These are phyloP conservation scores for Elysia chlorotica DNA, from an alignment of 1,140 invertebrate species.

Conservation along the genomic window DNA sequence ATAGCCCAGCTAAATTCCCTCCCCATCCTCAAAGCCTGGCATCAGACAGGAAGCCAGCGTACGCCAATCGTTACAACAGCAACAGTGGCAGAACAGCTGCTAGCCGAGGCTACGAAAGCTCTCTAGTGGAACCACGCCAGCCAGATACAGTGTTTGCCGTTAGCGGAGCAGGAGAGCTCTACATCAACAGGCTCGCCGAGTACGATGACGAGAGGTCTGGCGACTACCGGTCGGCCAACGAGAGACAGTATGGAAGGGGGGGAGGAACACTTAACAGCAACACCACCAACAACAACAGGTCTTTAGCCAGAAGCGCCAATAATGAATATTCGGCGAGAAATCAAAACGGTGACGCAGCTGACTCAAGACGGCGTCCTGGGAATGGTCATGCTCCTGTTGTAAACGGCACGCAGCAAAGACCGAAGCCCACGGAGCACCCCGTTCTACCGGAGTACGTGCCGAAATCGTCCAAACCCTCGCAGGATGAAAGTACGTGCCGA, in stretches of 20 bases:
- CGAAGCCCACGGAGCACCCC: constrained; percentile 6
- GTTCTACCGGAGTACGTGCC: constrained; percentile 8
- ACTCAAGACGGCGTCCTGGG: too few relatives aligned
- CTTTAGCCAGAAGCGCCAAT: background rate
- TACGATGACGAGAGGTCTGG: background rate
- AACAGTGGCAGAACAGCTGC: too few relatives aligned
- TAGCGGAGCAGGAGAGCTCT: constrained; percentile 15
- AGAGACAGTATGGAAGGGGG: background rate
- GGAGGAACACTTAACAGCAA: background rate
- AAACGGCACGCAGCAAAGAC: background rate
- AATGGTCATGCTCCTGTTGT: background rate
- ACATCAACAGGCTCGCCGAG: background rate
- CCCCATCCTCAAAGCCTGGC: background rate
- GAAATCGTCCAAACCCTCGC: background rate
- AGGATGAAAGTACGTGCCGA: background rate
- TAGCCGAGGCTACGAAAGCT: background rate
- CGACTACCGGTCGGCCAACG: background rate
- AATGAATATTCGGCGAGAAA: background rate
- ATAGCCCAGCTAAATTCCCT: background rate
- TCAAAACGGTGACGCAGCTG: background rate
- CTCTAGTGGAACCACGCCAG: background rate
- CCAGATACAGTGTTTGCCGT: background rate
- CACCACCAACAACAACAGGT: background rate
- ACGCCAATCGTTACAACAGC: constrained; percentile 7
- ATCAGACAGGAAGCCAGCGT: background rate